These are phyloP conservation scores for Stegana nigrithorax DNA, from an alignment of 2,888 invertebrate genomes.

Conservation along the genomic window DNA sequence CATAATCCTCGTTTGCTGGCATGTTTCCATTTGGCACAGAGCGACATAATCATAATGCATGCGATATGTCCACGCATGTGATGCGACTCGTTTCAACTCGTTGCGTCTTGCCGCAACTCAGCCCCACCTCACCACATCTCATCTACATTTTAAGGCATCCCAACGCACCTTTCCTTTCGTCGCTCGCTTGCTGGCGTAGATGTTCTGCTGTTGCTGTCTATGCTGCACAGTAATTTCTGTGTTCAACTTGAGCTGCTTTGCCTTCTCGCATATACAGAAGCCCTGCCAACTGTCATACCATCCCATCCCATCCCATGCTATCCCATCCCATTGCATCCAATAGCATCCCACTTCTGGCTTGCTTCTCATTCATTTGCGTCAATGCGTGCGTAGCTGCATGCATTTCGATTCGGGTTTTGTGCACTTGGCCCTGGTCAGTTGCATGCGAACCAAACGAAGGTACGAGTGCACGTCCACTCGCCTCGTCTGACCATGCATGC, in stretches of 20 bases:
- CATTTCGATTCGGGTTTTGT: no score
- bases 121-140: background rate
- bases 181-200: background rate
- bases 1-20: conserved; percentile 35
- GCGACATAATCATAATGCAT: conserved; percentile 60
- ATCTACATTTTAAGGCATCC: background rate
- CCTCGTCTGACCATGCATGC: no score
- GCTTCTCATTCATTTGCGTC: background rate
- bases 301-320: background rate
- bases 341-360: background rate
- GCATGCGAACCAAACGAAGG: no score
- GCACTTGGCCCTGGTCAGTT: no score
- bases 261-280: background rate
- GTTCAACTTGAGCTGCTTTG: conserved; percentile 13
- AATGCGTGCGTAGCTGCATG: background rate
- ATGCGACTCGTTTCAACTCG: background rate
- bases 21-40: conserved; percentile 39
- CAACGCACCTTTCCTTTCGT: background rate
- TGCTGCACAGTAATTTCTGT: conserved; percentile 18
- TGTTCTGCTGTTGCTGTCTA: background rate
- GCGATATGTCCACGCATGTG: conserved; percentile 33
- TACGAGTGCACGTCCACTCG: no score
- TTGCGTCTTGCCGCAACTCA: no score
- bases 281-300: background rate
- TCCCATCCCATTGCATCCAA: background rate